Base-by-base conservation (phyloP, 2,113 vertebrate species). In the Cyanoderma ruficeps region DNA sequence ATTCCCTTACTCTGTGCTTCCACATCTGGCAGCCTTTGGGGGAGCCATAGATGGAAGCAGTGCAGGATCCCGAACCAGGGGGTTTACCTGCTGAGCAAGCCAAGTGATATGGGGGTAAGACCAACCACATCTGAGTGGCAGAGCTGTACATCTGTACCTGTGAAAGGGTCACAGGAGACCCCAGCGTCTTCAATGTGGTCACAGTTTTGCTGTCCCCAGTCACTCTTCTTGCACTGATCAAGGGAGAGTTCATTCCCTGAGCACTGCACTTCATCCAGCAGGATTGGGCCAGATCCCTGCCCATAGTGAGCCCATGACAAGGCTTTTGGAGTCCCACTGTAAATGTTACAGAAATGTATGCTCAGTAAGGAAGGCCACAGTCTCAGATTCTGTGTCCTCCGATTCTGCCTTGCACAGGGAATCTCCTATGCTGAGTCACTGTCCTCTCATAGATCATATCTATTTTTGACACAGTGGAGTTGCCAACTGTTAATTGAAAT, bases 171-270 rank as follows among this genome's bases (percentile, higher is more conserved):
- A 96, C 99, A 99, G 85, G 98, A 99, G 69, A 99, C 98, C 9
- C 99, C 98, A 25, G 98, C 99, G 1, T 99, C 99, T 97, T 99
- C 99, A 97, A 99, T 98, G 97, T 99, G 99, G 95, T 99, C 99
- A 94, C 99, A 99, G 97, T 99, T 99, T 96, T 99, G 99, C 93
- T 98, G 98, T 93, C 98, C 98, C 99, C 99, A 99, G 95, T 98
- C 97, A 37, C 98, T 98, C 81, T 99, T 99, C 89, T 97, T 97
- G 95, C 99, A 99, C 93, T 98, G 98, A 57, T 98, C 98, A 96
- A 99, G 97, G 46, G 98, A 98, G 14, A 98, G 95, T 96, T 99
- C 99, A 39, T 99, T 99, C 57, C 99, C 99, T 7, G 98, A 97
- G 97, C 99, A 99, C 90, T 98, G 98, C 25, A 99, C 98, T n/a